Conservation (phyloP, 1,140 invertebrate species). For the Aleiodes sp. region DNA sequence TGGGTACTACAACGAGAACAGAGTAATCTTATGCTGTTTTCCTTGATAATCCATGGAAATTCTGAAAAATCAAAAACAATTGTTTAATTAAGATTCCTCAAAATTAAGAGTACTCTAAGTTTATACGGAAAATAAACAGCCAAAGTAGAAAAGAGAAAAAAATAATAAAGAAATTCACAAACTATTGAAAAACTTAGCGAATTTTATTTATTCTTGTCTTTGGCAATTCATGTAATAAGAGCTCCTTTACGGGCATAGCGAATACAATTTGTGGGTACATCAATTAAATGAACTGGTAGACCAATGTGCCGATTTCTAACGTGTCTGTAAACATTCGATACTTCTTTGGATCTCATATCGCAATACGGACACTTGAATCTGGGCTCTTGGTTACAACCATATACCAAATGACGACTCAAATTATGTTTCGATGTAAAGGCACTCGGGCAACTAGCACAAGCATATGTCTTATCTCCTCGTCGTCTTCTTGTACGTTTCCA, state of each 20-base stretch:
- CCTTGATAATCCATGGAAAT: constrained; percentile 21
- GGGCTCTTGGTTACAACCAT: not conserved
- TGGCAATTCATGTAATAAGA: not conserved
- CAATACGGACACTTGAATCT: constrained; percentile 50
- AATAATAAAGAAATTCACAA: too few species aligned
- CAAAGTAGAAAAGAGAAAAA: too few species aligned
- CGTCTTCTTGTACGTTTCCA: not conserved
- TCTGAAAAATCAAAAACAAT: constrained; percentile 16
- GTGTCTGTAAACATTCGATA: constrained; percentile 39
- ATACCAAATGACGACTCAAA: not conserved
- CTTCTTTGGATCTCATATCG: constrained; percentile 40
- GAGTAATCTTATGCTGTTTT: constrained; percentile 46
- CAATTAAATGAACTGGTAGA: not conserved
- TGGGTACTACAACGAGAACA: constrained; percentile 58
- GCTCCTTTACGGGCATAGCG: not conserved
- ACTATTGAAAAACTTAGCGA: too few species aligned
- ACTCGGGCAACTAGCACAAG: constrained; percentile 1
- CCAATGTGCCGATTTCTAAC: constrained; percentile 17
- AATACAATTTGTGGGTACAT: not conserved
- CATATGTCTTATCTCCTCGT: not conserved
- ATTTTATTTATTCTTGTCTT: not conserved
- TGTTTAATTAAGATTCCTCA: not conserved
- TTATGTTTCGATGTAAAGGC: not conserved
- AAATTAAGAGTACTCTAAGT: too few species aligned
- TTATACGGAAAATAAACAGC: too few species aligned